Evolutionary conservation across 2,888 invertebrate species (phyloP).

Genomic region (Deroplatys truncata): DNA sequence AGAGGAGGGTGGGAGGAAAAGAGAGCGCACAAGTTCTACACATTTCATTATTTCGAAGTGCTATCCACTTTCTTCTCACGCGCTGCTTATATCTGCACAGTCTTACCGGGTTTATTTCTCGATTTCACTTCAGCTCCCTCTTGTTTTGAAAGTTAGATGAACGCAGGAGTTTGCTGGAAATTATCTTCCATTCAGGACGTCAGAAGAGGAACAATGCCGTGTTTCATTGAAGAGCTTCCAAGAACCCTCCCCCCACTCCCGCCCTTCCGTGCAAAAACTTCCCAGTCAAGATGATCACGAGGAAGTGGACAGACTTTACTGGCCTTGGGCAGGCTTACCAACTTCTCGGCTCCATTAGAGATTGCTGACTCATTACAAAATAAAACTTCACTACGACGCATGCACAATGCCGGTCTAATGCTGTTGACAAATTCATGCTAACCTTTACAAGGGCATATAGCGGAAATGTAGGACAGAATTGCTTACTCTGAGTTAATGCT

Average conservation of each 20-base stretch:
- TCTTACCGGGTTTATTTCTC: background rate
- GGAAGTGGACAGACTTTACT: background rate
- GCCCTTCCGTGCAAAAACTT: background rate
- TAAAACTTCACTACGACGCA: background rate
- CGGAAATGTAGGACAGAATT: background rate
- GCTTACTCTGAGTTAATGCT: too few relatives aligned
- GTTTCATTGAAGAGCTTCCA: slow-evolving; percentile 7
- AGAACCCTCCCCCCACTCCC: background rate
- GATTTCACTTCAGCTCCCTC: background rate
- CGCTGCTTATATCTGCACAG: too few relatives aligned
- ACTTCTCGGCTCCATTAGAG: background rate
- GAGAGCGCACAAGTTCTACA: background rate
- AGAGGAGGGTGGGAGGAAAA: too few relatives aligned
- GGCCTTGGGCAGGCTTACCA: background rate
- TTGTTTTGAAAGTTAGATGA: slow-evolving; percentile 21
- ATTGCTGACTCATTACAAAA: background rate
- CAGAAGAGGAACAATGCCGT: background rate
- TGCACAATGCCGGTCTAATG: background rate
- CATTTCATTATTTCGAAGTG: background rate
- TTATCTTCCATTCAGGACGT: slow-evolving; percentile 17
- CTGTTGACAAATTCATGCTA: background rate
- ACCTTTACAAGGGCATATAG: background rate
- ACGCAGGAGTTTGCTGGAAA: slow-evolving; percentile 16
- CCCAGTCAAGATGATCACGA: background rate
- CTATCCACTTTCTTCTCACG: background rate